These are phyloP conservation scores for Epizoanthus stellaris DNA, from an alignment of 92 coral and sea anemone species.

Conservation along the genomic window DNA sequence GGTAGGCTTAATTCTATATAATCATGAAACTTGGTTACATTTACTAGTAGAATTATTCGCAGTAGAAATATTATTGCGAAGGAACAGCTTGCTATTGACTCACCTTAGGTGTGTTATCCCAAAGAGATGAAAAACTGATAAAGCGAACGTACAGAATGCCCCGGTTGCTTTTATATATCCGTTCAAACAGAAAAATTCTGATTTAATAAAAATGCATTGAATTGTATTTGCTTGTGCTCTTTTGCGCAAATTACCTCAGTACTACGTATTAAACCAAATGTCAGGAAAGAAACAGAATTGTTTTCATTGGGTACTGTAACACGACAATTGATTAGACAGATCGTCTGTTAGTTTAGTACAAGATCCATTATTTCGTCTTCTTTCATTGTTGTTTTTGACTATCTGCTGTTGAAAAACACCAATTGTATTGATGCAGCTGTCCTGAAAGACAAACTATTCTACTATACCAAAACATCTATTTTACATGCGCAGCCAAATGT, in stretches of 20 bases:
- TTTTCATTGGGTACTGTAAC: constrained; percentile 15
- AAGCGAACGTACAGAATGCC: not conserved
- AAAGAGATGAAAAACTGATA: not conserved
- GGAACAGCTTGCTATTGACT: not conserved
- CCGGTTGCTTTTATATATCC: constrained; percentile 13
- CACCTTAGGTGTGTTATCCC: not conserved
- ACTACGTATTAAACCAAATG: constrained; percentile 17
- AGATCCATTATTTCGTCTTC: constrained; percentile 5
- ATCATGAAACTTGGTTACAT: not conserved
- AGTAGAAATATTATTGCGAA: not conserved
- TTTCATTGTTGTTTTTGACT: not conserved
- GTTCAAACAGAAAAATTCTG: not conserved
- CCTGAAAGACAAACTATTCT: not conserved
- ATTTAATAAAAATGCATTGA: not conserved
- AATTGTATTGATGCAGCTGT: constrained; percentile 28
- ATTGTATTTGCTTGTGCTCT: constrained; percentile 3
- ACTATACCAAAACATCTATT: not conserved
- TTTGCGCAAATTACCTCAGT: constrained; percentile 19
- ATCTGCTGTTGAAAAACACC: not conserved
- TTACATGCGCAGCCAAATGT: not conserved
- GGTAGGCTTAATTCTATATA: not conserved
- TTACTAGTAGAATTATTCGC: not conserved
- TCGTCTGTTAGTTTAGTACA: constrained; percentile 6
- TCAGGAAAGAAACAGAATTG: constrained; percentile 25
- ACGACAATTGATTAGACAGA: constrained; percentile 21